Base-by-base conservation (phyloP, 2,888 invertebrate species). In the Tenthredo mesomela region DNA sequence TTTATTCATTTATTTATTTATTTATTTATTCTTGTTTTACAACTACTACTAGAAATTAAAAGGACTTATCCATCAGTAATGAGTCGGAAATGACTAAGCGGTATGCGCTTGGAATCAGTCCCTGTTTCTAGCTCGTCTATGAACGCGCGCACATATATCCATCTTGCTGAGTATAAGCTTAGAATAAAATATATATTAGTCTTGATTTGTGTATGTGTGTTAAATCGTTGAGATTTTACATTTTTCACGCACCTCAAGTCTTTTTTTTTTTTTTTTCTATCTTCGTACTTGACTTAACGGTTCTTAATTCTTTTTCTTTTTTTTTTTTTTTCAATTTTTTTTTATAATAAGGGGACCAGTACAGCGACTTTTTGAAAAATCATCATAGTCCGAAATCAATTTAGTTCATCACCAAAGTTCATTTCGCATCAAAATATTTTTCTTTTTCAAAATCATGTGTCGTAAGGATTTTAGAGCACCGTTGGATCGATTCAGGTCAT, bases 11-110 rank as follows among this genome's bases (percentile, higher is more conserved):
- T 25, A 7, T 37, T 37, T n/a, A n/a, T 29, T 29, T 5, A 4
- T 29, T 21, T 33, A 9, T 67, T 29, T 25, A 7, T 37, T 37
- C 0, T 37, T 37, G 5, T n/a, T 15, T 21, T n/a, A 33, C 37
- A 18, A 37, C 21, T 47, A 25, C 18, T 75, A 15, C 40, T 75
- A 12, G 43, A 67, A 82, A 82, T 82, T 82, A 67, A 67, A 67
- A 67, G 47, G 82, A 82, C 82, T 43, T 65, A 67, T 82, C 67
- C 70, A 67, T 70, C 67, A n/a, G 67, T 82, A 82, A 82, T 82
- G 82, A 82, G 82, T 82, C 33, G 67, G 58, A 82, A 82, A 67
- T 82, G 82, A 82, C 82, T 82, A 82, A 82, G 82, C 82, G 70
- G 67, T 67, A 70, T 82, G 82, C 43, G 82, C 67, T 10, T 0